phyloP scores from a whole-genome alignment of 2,888 invertebrate species.

The Leptopterna dolabrata region DNA sequence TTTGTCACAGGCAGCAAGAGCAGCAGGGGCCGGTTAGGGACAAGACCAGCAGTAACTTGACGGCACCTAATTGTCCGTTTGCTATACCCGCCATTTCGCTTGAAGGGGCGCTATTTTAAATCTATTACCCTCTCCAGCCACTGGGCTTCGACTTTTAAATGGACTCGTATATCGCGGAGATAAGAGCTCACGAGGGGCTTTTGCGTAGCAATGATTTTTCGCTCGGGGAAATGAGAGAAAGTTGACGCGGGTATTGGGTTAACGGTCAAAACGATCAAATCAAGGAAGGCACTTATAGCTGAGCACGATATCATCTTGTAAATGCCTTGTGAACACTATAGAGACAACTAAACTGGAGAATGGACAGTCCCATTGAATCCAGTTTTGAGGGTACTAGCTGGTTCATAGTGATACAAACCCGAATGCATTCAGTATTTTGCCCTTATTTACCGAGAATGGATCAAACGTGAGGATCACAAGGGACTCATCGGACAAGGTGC shows the following conservation, averaged over 20 bases:
- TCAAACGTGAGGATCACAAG: too few species aligned
- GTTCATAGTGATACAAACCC: too few species aligned
- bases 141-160: slow-evolving; percentile 5
- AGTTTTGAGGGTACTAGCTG: too few species aligned
- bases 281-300: too few species aligned
- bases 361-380: too few species aligned
- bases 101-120: not conserved
- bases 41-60: slow-evolving; percentile 32
- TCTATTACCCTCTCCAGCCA: not conserved
- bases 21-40: not conserved
- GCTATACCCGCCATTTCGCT: slow-evolving; percentile 5
- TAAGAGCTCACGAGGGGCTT: not conserved
- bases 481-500: too few species aligned
- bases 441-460: too few species aligned
- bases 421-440: too few species aligned
- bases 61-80: slow-evolving; percentile 29
- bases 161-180: slow-evolving; percentile 14
- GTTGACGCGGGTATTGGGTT: not conserved
- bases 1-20: slow-evolving; percentile 21
- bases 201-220: not conserved
- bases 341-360: too few species aligned
- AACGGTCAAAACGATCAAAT: not conserved
- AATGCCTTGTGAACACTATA: too few species aligned
- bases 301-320: too few species aligned
- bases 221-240: not conserved